Conservation (phyloP, 2,113 vertebrate genomes). For the Dunckerocampus dactyliophorus region DNA sequence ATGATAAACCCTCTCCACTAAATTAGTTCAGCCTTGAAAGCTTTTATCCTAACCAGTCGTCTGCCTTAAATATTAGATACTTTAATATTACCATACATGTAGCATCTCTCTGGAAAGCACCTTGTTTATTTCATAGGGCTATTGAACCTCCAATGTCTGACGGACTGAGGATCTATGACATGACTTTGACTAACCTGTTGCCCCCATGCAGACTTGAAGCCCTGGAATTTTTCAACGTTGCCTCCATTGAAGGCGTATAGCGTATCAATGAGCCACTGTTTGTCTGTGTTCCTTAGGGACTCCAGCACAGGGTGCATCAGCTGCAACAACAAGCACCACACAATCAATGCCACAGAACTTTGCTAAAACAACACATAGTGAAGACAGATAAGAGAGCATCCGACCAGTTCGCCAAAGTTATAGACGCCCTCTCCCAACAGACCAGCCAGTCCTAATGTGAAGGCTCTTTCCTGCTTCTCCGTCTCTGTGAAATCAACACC, state of each 20-base stretch:
- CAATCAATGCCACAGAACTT: background rate
- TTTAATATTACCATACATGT: background rate
- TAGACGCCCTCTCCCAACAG: constrained; percentile 95
- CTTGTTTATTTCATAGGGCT: background rate
- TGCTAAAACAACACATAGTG: background rate
- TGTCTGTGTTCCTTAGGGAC: constrained; percentile 86
- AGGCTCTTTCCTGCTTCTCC: constrained; percentile 94
- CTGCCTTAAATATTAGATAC: background rate
- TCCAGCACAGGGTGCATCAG: constrained; percentile 97
- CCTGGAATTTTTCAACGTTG: constrained; percentile 91
- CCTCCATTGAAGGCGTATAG: constrained; percentile 95
- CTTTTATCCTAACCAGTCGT: too few species aligned
- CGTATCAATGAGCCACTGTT: constrained; percentile 96
- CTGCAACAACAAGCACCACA: constrained; percentile 60
- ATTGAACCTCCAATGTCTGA: background rate
- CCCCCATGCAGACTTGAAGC: constrained; percentile 88
- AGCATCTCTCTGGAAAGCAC: background rate
- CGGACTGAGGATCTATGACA: background rate
- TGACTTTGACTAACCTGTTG: constrained; percentile 79
- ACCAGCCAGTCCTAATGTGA: constrained; percentile 90
- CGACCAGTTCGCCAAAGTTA: constrained; percentile 95
- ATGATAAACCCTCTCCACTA: background rate
- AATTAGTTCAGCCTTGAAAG: too few species aligned
- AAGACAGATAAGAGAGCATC: constrained; percentile 24
- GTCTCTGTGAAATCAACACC: constrained; percentile 70